Conservation (phyloP, 2,113 vertebrate genomes). For the Colossoma macropomum region DNA sequence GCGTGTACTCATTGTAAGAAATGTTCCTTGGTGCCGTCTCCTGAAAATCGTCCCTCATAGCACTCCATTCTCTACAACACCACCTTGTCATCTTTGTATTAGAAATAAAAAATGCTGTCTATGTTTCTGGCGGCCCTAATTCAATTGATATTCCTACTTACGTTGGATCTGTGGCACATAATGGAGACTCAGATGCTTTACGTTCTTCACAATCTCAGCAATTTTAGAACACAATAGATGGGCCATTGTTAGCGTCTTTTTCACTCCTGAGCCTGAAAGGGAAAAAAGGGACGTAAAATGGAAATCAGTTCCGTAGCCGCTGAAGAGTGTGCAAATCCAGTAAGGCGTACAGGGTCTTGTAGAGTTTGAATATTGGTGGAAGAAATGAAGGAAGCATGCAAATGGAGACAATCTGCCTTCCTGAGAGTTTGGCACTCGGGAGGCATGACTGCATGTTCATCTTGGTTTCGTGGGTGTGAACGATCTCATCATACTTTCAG, state of each 20-base stretch:
- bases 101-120: background rate
- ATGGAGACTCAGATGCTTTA: background rate
- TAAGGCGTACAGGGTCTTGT: background rate
- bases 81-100: background rate
- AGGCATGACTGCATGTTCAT: background rate
- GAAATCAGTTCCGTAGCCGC: background rate
- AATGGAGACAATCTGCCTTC: conserved; percentile 3
- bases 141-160: conserved; percentile 21
- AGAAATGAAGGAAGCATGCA: conserved; percentile 9
- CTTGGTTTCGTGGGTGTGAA: background rate
- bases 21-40: background rate
- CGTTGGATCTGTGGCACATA: background rate
- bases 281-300: background rate
- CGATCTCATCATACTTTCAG: conserved; percentile 17
- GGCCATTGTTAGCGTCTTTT: background rate
- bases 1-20: background rate
- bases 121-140: conserved; percentile 3
- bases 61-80: background rate
- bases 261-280: background rate
- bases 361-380: conserved; percentile 15
- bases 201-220: background rate
- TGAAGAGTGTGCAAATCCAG: background rate
- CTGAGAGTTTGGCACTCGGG: background rate
- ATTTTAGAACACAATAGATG: conserved; percentile 7
- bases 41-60: background rate